Evolutionary conservation across 2,797 vertebrate genomes (phyloP), one percentile per base, ranked within the genome.

Genomic region (Tokudaia tokunoshimensis): DNA sequence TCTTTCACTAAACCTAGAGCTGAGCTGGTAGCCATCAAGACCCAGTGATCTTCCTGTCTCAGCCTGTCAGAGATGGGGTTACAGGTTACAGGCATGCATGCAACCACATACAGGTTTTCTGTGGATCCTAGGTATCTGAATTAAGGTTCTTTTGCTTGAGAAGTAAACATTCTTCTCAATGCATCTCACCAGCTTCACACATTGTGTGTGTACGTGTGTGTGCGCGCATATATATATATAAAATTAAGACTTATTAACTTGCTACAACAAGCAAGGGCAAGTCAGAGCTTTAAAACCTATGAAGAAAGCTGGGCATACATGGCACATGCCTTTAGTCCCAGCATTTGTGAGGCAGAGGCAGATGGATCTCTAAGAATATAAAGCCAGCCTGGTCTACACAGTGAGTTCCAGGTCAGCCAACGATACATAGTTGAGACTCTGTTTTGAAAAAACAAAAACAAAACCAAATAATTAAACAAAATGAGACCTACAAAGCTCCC

Each of bases 401-500:
- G 20, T 86, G 44, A 70, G 44, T 52, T 63, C 57, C 81, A 70
- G 82, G 31, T 37, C 13, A 86, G 7, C 12, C 47, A 86, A 47
- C 52, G 44, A 70, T 86, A 70, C 61, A 50, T 10, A 70, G 31
- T 70, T 70, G 44, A 86, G 63, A 24, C 31, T 44, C 19, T 70
- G 20, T 70, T 70, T 52, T 70, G 20, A n/a, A 86, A 84, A 52
- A 72, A 37, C 0, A 44, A 29, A 83, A 31, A 34, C 65, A 67
- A 41, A 83, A 61, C 5, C 65, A 67, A 85, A 85, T 3, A 75
- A 34, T 34, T 0, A 57, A 57, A 13, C 26, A 52, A 74, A 34
- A 47, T 3, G 3, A 37, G 11, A 22, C 6, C 0, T 7, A 1
- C 9, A 19, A 5, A 3, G 1, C 41, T 15, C 2, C 1, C 4